A percentile compares a stretch with the other conserved stretches of the same genome.
phyloP scores from a whole-genome alignment of 1,140 invertebrate species.

The Leptopilina boulardi region DNA sequence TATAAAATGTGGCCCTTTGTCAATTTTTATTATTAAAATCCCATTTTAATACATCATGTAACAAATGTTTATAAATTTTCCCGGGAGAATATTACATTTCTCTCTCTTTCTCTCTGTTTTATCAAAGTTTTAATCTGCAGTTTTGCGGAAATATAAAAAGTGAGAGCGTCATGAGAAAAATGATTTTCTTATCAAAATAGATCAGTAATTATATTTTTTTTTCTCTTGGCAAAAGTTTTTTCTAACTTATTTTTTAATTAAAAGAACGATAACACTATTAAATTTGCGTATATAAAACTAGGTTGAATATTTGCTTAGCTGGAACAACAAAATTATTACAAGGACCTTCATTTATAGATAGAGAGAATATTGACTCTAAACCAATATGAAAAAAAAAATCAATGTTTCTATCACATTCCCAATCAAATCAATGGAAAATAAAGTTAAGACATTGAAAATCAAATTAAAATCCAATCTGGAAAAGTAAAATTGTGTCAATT shows the following conservation, averaged over 20 bases:
- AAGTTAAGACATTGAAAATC: conserved; percentile 8
- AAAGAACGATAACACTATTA: not conserved
- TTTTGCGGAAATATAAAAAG: not conserved
- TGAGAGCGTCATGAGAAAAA: not conserved
- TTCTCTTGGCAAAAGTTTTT: not conserved
- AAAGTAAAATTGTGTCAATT: not conserved
- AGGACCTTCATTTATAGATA: not conserved
- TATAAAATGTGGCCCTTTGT: too few relatives aligned
- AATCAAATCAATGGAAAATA: not conserved
- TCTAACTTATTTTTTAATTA: not conserved
- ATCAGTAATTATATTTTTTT: conserved; percentile 18
- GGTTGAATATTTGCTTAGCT: not conserved
- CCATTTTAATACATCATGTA: too few relatives aligned
- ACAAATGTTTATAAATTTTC: too few relatives aligned
- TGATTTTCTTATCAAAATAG: conserved; percentile 3
- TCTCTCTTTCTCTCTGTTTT: not conserved
- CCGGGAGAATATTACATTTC: too few relatives aligned
- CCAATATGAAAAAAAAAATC: not conserved
- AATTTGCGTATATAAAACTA: not conserved
- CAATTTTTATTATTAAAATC: too few relatives aligned
- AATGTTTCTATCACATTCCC: not conserved
- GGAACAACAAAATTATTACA: not conserved
- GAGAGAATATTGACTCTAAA: not conserved
- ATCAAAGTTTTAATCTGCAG: not conserved
- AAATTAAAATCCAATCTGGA: conserved; percentile 7